Evolutionary conservation across 2,113 vertebrate species (phyloP).

Genomic region (Sturnira hondurensis): DNA sequence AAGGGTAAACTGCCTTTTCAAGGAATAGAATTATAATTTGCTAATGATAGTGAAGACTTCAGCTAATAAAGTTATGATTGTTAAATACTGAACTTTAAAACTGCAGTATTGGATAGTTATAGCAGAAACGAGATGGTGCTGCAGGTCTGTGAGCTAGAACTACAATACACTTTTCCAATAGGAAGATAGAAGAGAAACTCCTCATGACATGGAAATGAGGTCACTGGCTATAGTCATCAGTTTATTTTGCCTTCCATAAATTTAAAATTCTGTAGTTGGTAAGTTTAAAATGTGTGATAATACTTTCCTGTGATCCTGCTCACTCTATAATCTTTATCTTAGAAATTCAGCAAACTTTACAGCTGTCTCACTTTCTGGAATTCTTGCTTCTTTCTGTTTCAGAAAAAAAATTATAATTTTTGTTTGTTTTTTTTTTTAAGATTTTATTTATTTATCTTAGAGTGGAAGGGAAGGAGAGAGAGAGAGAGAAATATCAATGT

Average conservation of each 20-base stretch:
- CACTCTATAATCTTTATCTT: neutral
- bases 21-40: neutral
- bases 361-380: neutral
- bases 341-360: neutral
- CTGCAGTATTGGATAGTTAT: neutral
- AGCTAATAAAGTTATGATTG: neutral
- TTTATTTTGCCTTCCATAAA: neutral
- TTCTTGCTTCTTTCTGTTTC: neutral
- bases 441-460: no score
- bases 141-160: neutral
- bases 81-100: neutral
- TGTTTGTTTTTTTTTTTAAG: no score
- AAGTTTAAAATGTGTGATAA: neutral
- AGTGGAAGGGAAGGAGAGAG: no score
- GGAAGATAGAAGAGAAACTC: neutral
- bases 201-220: neutral
- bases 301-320: neutral
- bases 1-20: neutral
- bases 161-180: rapidly evolving
- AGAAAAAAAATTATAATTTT: no score
- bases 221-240: neutral
- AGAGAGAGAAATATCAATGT: no score
- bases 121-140: neutral
- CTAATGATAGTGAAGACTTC: neutral
- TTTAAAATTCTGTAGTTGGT: neutral